Percentiles rank a stretch among this genome's conserved stretches.
phyloP scores from a whole-genome alignment of 2,797 vertebrate genomes.

The Acanthurus tractus region DNA sequence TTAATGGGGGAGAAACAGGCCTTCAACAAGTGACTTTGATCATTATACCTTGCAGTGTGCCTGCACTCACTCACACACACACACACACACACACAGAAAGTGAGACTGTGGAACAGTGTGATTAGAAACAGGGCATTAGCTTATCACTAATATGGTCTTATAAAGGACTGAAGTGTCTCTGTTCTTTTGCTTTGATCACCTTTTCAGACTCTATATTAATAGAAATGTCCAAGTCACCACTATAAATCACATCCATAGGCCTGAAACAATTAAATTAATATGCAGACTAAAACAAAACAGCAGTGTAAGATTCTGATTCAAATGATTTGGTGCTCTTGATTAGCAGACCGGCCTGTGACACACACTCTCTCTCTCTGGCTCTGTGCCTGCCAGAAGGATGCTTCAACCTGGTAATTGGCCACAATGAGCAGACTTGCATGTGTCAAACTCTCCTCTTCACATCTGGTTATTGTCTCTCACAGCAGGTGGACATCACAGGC shows the following conservation, averaged over 20 bases:
- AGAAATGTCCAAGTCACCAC: not conserved
- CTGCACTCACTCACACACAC: not conserved
- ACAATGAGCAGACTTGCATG: constrained; percentile 72
- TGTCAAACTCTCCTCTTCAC: constrained; percentile 73
- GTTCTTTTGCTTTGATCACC: not conserved
- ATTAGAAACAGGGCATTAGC: not conserved
- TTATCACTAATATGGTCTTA: not conserved
- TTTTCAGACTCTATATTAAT: constrained; percentile 11
- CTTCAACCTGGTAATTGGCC: constrained; percentile 78
- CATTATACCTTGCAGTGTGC: constrained; percentile 6
- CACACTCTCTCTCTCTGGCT: constrained; percentile 25
- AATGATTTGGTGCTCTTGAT: constrained; percentile 48
- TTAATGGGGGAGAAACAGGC: constrained; percentile 32
- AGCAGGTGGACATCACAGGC: constrained; percentile 71
- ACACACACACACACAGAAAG: not conserved
- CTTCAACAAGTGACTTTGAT: constrained; percentile 44
- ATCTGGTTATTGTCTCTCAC: constrained; percentile 77
- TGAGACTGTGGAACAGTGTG: not conserved
- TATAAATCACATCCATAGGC: constrained; percentile 9
- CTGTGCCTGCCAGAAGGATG: constrained; percentile 57
- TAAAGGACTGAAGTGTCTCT: not conserved
- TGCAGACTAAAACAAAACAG: constrained; percentile 20
- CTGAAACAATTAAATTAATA: constrained; percentile 12
- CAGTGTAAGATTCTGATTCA: constrained; percentile 22
- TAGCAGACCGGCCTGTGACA: constrained; percentile 34